A percentile compares a stretch with the other conserved stretches of the same genome.
Evolutionary conservation across 2,888 invertebrate species (phyloP).

Genomic region (Diadromus collaris): DNA sequence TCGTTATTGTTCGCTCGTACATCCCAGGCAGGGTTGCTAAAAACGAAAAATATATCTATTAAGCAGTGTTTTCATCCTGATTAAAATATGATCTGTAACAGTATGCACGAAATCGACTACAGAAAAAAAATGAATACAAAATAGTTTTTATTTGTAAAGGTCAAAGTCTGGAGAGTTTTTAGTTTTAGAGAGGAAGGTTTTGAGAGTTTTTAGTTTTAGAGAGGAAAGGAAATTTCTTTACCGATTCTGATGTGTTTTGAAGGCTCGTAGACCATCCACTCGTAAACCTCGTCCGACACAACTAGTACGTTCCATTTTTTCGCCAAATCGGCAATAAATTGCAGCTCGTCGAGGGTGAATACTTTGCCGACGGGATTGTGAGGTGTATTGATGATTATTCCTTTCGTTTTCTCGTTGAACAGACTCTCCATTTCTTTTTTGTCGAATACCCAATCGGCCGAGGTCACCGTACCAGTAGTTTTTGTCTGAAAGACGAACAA

Average conservation of each 20-base stretch:
- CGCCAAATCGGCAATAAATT: slow-evolving; percentile 92
- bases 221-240: slow-evolving; percentile 76
- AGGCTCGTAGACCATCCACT: slow-evolving; percentile 96
- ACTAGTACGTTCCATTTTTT: slow-evolving; percentile 96
- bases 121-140: background rate
- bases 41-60: slow-evolving; percentile 1
- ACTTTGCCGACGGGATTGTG: slow-evolving; percentile 99
- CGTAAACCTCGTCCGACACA: slow-evolving; percentile 98
- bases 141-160: too few relatives aligned
- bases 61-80: background rate
- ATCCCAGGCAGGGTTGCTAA: slow-evolving; percentile 94
- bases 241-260: slow-evolving; percentile 95
- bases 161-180: too few relatives aligned
- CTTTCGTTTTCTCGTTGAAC: slow-evolving; percentile 95
- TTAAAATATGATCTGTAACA: background rate
- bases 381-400: slow-evolving; percentile 97
- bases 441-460: slow-evolving; percentile 95
- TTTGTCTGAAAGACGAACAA: slow-evolving; percentile 76
- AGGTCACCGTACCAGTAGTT: slow-evolving; percentile 82
- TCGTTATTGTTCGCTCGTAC: slow-evolving; percentile 98
- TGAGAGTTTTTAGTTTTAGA: too few relatives aligned
- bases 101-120: background rate
- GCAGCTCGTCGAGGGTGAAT: slow-evolving; percentile 86
- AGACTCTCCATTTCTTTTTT: slow-evolving; percentile 88
- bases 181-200: too few relatives aligned